Evolutionary conservation across 2,888 invertebrate species (phyloP), one percentile per base, ranked within the genome.

Genomic region (Baccha elongata): DNA sequence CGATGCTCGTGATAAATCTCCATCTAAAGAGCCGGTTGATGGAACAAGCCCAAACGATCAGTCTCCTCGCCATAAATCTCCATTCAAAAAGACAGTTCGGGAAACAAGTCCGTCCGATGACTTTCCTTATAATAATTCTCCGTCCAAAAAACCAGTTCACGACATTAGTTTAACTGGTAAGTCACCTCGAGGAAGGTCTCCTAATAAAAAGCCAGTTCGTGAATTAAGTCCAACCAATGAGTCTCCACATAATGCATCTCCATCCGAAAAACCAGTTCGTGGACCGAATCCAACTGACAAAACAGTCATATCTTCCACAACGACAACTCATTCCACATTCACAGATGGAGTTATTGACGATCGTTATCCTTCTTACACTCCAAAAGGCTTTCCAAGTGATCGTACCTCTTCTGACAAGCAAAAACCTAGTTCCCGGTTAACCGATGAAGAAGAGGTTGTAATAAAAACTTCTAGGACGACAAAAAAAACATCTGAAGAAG

Each of bases 361-460:
- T 40, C 48, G 35, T 8, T 58, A 60, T 19, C 58, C 58, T 13
- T 76, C 62, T 1, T 60, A 60, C n/a, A 60, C 60, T n/a, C 60
- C 60, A 8, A 60, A 44, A 13, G 19, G 44, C 29, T 19, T 19
- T 10, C 60, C 60, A 5, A 7, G 48, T n/a, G 67, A 55, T 26
- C 48, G 17, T 0, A 50, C 44, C 8, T 42, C 68, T 40, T 15
- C 15, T 0, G 40, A 40, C 0, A 58, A 40, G 1, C 40, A 13
- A 7, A 40, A 40, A 3, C 11, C 37, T 3, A 15, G 26, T 1
- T 15, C 40, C 2, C 10, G 23, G 15, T 23, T 15, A 40, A 40
- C 58, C 0, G 40, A 55, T 10, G 37, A 37, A 15, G 58, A 26
- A 26, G 58, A 40, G 5, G 11, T 17, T 0, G 10, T 3, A 15